Evolutionary conservation across 2,888 invertebrate species (phyloP).

Genomic region (Ormyrus thymus): DNA sequence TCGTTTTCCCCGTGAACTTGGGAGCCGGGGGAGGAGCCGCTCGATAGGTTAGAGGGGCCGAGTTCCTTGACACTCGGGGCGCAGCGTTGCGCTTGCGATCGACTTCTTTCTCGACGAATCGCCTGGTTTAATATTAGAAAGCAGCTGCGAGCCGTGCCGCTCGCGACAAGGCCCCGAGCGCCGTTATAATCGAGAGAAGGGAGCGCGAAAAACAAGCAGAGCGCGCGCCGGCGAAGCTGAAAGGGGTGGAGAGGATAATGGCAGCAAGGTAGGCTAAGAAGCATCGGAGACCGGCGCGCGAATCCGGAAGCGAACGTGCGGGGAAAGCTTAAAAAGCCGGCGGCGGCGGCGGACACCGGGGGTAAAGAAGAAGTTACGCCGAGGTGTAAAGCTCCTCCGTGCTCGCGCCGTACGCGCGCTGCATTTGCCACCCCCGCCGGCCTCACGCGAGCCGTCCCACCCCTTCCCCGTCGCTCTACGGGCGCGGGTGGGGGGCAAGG

Average conservation of each 20-base stretch:
- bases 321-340: conserved; percentile 41
- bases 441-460: neutral
- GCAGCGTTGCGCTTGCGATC: too few species aligned
- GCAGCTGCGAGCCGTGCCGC: too few species aligned
- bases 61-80: too few species aligned
- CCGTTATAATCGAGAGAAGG: neutral
- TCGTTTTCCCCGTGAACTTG: conserved; percentile 3
- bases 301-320: conserved; percentile 50
- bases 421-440: neutral
- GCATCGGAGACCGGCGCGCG: neutral
- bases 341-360: conserved; percentile 9
- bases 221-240: neutral
- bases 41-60: neutral
- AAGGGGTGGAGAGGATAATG: conserved; percentile 26
- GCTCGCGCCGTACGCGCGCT: neutral
- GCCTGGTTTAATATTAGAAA: too few species aligned
- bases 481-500: neutral
- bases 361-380: conserved; percentile 43
- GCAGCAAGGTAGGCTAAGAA: conserved; percentile 10
- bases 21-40: neutral
- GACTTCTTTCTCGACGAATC: too few species aligned
- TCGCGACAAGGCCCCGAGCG: too few species aligned
- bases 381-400: conserved; percentile 38
- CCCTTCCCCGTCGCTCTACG: neutral
- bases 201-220: neutral